Evolutionary conservation across 1,140 invertebrate genomes (phyloP).

Genomic region (Drosophila equinoxialis): DNA sequence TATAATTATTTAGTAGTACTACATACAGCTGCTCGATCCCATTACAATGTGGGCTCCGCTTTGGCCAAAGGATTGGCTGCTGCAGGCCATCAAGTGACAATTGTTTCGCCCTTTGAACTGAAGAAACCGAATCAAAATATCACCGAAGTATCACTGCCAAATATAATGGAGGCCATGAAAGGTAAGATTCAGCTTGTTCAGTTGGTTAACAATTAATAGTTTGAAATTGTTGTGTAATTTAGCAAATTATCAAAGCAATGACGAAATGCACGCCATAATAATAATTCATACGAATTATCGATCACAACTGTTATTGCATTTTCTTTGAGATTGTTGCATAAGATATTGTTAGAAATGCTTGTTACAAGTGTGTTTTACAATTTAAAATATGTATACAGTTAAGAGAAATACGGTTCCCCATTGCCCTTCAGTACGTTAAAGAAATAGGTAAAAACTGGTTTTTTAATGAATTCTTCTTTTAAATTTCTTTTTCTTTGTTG

Average conservation of each 20-base stretch:
- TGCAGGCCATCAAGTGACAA: slow-evolving; percentile 85
- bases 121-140: slow-evolving; percentile 84
- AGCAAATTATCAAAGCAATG: background rate
- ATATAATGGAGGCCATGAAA: slow-evolving; percentile 37
- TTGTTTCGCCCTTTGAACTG: slow-evolving; percentile 84
- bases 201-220: background rate
- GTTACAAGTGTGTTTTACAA: too few relatives aligned
- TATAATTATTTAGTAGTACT: slow-evolving; percentile 83
- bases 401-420: too few relatives aligned
- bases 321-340: background rate
- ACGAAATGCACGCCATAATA: background rate
- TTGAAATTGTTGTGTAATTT: background rate
- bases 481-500: background rate
- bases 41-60: slow-evolving; percentile 84
- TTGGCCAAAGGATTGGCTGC: slow-evolving; percentile 84
- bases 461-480: background rate
- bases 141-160: slow-evolving; percentile 80
- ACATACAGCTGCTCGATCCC: slow-evolving; percentile 84
- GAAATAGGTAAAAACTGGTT: background rate
- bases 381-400: too few relatives aligned
- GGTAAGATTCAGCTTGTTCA: slow-evolving; percentile 34
- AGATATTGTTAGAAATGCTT: too few relatives aligned
- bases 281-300: background rate
- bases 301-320: background rate
- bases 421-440: too few relatives aligned